Percentiles rank a stretch among this genome's conserved stretches.
Evolutionary conservation across 2,113 vertebrate genomes (phyloP).

Genomic region (Hystrix cristata): DNA sequence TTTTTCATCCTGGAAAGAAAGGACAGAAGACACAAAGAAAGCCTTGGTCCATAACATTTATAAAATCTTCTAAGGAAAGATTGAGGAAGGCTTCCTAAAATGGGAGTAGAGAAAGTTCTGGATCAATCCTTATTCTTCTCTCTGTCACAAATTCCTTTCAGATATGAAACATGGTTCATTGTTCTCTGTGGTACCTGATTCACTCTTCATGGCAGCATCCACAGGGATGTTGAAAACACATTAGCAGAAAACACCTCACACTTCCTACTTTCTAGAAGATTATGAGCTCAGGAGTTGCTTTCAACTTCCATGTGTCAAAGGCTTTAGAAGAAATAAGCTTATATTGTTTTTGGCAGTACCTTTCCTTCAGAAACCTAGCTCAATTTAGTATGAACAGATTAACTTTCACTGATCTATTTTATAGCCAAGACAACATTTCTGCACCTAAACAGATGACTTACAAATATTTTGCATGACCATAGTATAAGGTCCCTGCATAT

Average conservation of each 20-base stretch:
- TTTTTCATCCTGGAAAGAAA: not conserved
- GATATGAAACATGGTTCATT: too few species aligned
- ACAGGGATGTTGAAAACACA: not conserved
- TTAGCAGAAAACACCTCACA: not conserved
- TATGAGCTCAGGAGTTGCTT: not conserved
- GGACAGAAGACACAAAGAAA: not conserved
- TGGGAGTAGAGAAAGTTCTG: not conserved
- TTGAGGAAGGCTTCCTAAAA: not conserved
- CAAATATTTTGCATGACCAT: too few species aligned
- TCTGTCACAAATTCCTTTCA: not conserved
- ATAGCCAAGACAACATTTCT: too few species aligned
- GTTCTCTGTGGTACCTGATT: not conserved
- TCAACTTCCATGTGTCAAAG: not conserved
- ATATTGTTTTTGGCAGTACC: not conserved
- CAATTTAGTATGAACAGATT: too few species aligned
- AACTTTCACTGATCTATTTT: too few species aligned
- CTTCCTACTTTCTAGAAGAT: not conserved
- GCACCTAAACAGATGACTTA: too few species aligned
- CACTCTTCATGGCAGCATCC: not conserved
- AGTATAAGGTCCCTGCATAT: too few species aligned
- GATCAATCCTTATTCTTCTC: not conserved
- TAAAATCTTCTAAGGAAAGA: not conserved
- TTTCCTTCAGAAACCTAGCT: too few species aligned
- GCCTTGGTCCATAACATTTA: not conserved
- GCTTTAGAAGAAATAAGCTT: not conserved